Conservation (phyloP, 1,140 invertebrate species). For the Drosophila novamexicana region DNA sequence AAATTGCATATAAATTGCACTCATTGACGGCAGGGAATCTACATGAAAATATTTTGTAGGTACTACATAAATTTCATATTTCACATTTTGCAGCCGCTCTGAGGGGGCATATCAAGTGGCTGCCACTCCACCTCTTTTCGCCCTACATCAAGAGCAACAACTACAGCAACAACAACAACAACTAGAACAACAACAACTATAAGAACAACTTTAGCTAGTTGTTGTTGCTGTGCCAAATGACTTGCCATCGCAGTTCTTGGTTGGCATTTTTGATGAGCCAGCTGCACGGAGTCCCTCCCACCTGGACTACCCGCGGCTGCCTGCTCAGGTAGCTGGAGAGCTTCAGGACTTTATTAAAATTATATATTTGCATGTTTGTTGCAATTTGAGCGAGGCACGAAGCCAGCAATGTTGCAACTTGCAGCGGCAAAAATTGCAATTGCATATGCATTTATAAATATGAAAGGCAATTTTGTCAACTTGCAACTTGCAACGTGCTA, state of each 20-base stretch:
- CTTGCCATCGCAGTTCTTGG: conserved; percentile 46
- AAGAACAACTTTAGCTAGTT: conserved; percentile 39
- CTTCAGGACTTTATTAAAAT: conserved; percentile 73
- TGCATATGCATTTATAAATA: conserved; percentile 76
- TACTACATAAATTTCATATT: conserved; percentile 68
- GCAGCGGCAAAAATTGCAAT: conserved; percentile 46
- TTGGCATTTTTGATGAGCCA: conserved; percentile 75
- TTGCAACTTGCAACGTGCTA: conserved; percentile 24
- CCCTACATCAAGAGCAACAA: conserved; percentile 21
- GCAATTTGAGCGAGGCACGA: conserved; percentile 62
- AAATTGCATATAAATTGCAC: conserved; percentile 77
- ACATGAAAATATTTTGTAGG: conserved; percentile 64
- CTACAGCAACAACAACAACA: conserved; percentile 49
- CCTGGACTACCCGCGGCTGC: background rate
- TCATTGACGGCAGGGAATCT: conserved; percentile 66
- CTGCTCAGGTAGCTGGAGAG: conserved; percentile 29
- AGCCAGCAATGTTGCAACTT: conserved; percentile 31
- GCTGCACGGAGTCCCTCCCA: conserved; percentile 20
- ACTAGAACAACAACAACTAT: conserved; percentile 50
- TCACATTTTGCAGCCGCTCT: conserved; percentile 31
- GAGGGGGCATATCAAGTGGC: conserved; percentile 38
- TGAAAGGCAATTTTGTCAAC: conserved; percentile 61
- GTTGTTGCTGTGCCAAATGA: conserved; percentile 55
- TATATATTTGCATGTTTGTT: conserved; percentile 82
- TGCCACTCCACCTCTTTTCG: background rate